Conservation (phyloP, 2,888 invertebrate species). For the Polydrusus pterygomalis region DNA sequence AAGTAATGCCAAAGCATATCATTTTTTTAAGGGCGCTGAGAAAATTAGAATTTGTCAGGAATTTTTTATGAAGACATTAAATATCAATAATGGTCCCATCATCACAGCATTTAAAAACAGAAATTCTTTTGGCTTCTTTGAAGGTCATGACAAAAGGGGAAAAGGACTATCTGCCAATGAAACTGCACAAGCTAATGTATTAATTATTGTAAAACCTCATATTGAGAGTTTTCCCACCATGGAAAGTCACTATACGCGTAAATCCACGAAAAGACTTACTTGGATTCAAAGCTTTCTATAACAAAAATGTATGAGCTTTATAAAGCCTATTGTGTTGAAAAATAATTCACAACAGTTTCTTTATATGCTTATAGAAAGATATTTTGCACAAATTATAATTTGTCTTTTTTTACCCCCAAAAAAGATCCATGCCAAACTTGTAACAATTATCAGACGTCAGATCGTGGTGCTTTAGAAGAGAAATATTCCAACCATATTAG, state of each 20-base stretch:
- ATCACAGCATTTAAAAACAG: conserved; percentile 4
- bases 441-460: not conserved
- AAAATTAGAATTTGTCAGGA: conserved; percentile 11
- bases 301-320: conserved; percentile 9
- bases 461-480: not conserved
- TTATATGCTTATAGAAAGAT: not conserved
- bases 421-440: not conserved
- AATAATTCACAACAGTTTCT: conserved; percentile 1
- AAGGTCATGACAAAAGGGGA: conserved; percentile 6
- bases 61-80: conserved; percentile 3
- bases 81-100: conserved; percentile 11
- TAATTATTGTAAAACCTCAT: not conserved
- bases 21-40: conserved; percentile 10
- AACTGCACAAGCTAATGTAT: not conserved
- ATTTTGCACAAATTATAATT: conserved; percentile 4
- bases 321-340: not conserved
- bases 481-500: conserved; percentile 2
- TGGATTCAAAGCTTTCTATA: not conserved
- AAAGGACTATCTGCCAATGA: not conserved
- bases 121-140: conserved; percentile 3
- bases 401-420: not conserved
- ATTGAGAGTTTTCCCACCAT: not conserved
- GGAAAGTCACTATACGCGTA: conserved; percentile 6
- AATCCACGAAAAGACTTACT: conserved; percentile 1
- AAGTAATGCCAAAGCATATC: no score